Conservation (phyloP, 2,888 invertebrate genomes). For the Drosophila algonquin region DNA sequence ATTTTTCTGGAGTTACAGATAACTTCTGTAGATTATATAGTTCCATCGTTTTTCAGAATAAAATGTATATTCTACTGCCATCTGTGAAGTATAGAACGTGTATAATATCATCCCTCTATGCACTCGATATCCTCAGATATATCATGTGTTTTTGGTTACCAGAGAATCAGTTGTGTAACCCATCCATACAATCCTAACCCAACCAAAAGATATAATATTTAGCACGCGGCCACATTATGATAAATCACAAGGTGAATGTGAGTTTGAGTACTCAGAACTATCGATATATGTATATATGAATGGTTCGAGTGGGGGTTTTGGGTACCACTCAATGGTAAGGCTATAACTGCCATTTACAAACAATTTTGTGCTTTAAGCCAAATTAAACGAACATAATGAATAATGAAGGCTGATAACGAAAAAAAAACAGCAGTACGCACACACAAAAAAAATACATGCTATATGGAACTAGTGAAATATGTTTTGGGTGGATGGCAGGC, state of each 20-base stretch:
- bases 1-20: too few species aligned
- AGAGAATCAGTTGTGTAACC: constrained; percentile 34
- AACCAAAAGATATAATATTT: constrained; percentile 32
- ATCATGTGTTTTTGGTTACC: constrained; percentile 24
- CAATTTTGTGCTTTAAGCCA: constrained; percentile 30
- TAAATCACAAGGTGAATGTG: constrained; percentile 34
- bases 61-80: too few species aligned
- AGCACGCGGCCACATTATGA: constrained; percentile 43
- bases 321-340: constrained; percentile 25
- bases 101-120: background rate
- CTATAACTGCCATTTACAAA: constrained; percentile 43
- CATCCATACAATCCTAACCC: constrained; percentile 5
- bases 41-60: background rate
- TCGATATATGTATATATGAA: constrained; percentile 18
- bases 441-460: background rate
- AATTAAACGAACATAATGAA: constrained; percentile 33
- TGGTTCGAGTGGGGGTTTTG: background rate
- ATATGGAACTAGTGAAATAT: constrained; percentile 5
- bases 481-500: constrained; percentile 33
- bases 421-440: background rate
- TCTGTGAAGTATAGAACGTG: background rate
- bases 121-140: constrained; percentile 18
- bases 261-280: constrained; percentile 19
- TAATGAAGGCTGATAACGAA: constrained; percentile 29
- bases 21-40: too few species aligned